Evolutionary conservation across 2,888 invertebrate genomes (phyloP).

Genomic region (Eupithecia subumbrata): DNA sequence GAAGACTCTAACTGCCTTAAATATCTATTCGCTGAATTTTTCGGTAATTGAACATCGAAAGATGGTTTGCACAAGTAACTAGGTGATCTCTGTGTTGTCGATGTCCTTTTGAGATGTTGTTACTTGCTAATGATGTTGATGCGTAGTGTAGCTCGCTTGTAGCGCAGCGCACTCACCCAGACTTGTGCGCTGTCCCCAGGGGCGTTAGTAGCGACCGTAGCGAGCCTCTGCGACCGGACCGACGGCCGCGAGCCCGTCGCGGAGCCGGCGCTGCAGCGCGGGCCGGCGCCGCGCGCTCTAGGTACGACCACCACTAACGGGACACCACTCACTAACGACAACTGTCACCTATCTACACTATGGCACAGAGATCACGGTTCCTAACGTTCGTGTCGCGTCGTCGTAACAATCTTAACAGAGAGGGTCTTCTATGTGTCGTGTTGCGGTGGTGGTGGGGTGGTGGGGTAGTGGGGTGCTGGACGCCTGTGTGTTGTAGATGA

Average conservation of each 20-base stretch:
- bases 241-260: slow-evolving; percentile 34
- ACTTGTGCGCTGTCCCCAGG: slow-evolving; percentile 65
- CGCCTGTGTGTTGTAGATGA: slow-evolving; percentile 61
- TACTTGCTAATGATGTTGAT: slow-evolving; percentile 52
- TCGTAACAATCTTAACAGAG: slow-evolving; percentile 42
- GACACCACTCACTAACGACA: slow-evolving; percentile 24
- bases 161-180: slow-evolving; percentile 26
- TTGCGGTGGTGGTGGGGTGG: slow-evolving; percentile 50
- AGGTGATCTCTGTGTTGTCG: slow-evolving; percentile 78
- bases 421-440: slow-evolving; percentile 48
- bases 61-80: slow-evolving; percentile 60
- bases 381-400: slow-evolving; percentile 45
- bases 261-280: slow-evolving; percentile 37
- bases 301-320: slow-evolving; percentile 52
- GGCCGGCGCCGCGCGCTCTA: slow-evolving; percentile 42
- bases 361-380: slow-evolving; percentile 62
- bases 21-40: slow-evolving; percentile 87
- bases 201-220: slow-evolving; percentile 53
- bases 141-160: slow-evolving; percentile 45
- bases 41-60: slow-evolving; percentile 81
- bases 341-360: not conserved
- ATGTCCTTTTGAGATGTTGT: slow-evolving; percentile 67
- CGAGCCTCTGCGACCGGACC: not conserved
- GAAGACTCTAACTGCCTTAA: slow-evolving; percentile 88
- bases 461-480: slow-evolving; percentile 37